Conservation (phyloP, 2,113 vertebrate genomes). For the Perca flavescens region DNA sequence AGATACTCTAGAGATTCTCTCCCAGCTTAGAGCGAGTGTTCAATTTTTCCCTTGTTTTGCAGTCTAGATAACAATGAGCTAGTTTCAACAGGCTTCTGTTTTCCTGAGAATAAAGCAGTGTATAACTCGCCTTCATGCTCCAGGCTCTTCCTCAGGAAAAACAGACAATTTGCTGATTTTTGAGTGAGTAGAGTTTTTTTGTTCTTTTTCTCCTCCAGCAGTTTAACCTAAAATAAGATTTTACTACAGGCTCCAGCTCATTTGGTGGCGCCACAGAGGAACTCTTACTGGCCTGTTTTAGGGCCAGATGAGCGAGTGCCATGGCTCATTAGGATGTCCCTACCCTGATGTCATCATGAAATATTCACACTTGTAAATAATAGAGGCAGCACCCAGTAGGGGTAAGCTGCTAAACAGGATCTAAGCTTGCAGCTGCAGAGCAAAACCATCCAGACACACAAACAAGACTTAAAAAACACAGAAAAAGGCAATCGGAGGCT, state of each 20-base stretch:
- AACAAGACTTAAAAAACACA: slow-evolving; percentile 19
- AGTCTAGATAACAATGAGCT: slow-evolving; percentile 14
- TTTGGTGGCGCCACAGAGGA: slow-evolving; percentile 37
- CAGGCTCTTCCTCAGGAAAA: slow-evolving; percentile 34
- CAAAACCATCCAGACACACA: slow-evolving; percentile 18
- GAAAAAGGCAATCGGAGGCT: slow-evolving; percentile 13
- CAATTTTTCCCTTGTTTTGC: slow-evolving; percentile 14
- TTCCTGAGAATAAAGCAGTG: slow-evolving; percentile 24
- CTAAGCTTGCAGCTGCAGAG: slow-evolving; percentile 5
- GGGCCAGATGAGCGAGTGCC: slow-evolving; percentile 56
- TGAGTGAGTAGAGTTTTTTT: slow-evolving; percentile 26
- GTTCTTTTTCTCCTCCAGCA: background rate
- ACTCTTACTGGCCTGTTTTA: slow-evolving; percentile 39
- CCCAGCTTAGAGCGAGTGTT: background rate
- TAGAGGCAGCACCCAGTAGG: slow-evolving; percentile 50
- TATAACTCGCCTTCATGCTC: slow-evolving; percentile 24
- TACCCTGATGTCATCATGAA: slow-evolving; percentile 74
- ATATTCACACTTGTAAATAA: slow-evolving; percentile 81
- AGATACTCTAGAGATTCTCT: background rate
- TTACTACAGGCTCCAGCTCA: slow-evolving; percentile 26
- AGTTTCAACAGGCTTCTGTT: slow-evolving; percentile 30
- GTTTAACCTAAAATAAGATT: slow-evolving; percentile 53
- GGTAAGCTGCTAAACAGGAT: slow-evolving; percentile 37
- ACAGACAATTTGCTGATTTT: slow-evolving; percentile 26
- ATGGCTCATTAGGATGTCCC: slow-evolving; percentile 62